Percentiles rank a stretch among this genome's conserved stretches.
These are phyloP conservation scores for Drosophila meridiana DNA, from an alignment of 2,888 invertebrate genomes.

Conservation along the genomic window DNA sequence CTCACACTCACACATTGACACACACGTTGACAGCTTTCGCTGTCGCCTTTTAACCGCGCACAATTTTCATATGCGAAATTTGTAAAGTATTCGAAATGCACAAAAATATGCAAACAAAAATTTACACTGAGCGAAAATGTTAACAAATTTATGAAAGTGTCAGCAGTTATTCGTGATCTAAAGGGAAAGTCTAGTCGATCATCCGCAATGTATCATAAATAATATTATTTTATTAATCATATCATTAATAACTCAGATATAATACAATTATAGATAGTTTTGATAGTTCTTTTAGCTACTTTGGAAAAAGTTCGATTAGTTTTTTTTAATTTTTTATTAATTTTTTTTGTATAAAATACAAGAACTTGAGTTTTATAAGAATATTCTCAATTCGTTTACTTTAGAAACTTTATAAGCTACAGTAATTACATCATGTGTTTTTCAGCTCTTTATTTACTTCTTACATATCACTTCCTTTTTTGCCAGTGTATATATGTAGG, in stretches of 20 bases:
- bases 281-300: too few relatives aligned
- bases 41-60: conserved; percentile 76
- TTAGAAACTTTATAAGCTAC: background rate
- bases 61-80: conserved; percentile 79
- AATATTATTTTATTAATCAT: too few relatives aligned
- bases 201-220: too few relatives aligned
- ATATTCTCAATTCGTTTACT: background rate
- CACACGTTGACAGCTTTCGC: conserved; percentile 42
- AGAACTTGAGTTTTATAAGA: background rate
- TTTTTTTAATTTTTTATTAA: too few relatives aligned
- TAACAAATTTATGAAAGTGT: too few relatives aligned
- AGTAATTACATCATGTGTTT: background rate
- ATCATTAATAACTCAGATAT: too few relatives aligned
- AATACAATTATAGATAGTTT: too few relatives aligned
- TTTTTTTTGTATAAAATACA: too few relatives aligned
- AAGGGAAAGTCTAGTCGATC: too few relatives aligned
- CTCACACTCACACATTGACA: conserved; percentile 23
- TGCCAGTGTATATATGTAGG: conserved; percentile 8
- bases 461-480: background rate
- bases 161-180: background rate
- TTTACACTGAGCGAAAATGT: conserved; percentile 44
- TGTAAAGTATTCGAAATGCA: conserved; percentile 67
- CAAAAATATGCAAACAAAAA: conserved; percentile 67
- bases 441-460: background rate
- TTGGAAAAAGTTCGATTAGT: too few relatives aligned